Base-by-base conservation (phyloP, 2,797 vertebrate genomes). In the Schizopygopsis malacanthus region DNA sequence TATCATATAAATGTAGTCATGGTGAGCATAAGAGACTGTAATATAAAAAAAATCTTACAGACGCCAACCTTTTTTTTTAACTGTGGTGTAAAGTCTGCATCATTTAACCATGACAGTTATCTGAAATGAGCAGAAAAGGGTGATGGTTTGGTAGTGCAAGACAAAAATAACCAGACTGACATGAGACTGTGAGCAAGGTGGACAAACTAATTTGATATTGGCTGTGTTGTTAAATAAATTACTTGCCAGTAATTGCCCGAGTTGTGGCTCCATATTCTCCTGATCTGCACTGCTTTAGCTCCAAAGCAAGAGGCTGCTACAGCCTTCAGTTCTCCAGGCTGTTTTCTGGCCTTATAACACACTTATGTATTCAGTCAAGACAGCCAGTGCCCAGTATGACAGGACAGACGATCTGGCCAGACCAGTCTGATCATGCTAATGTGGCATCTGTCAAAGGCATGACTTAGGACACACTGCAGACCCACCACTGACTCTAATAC, bases 391-490 rank as follows among this genome's bases (percentile, higher is more conserved):
- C 79, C 69, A 63, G 73, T 75, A 70, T 77, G 84, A 83, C 73
- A 75, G 47, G 82, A 76, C 50, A 25, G 70, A 80, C 52, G 47
- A 54, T 78, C 81, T 84, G 59, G 78, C 82, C 65, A 81, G 80
- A 86, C 86, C 84, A 79, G 87, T 79, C 81, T 72, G 59, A 89
- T 85, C 75, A 85, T 83, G 85, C 81, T 88, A 86, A 89, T 90
- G 85, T 72, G 83, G 85, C 76, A 73, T 85, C 87, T 84, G 81
- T 85, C 80, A 85, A 87, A 88, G 65, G 81, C 80, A 82, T 84
- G 80, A 87, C 59, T 81, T 61, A 70, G 70, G 88, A 86, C 81
- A 81, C 75, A 69, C 25, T 80, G 67, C 54, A 76, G 61, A 75
- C 79, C 65, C 56, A 85, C 87, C 72, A 70, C 65, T 78, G 79